Conservation (phyloP, 2,113 vertebrate genomes). For the Osmerus eperlanus region DNA sequence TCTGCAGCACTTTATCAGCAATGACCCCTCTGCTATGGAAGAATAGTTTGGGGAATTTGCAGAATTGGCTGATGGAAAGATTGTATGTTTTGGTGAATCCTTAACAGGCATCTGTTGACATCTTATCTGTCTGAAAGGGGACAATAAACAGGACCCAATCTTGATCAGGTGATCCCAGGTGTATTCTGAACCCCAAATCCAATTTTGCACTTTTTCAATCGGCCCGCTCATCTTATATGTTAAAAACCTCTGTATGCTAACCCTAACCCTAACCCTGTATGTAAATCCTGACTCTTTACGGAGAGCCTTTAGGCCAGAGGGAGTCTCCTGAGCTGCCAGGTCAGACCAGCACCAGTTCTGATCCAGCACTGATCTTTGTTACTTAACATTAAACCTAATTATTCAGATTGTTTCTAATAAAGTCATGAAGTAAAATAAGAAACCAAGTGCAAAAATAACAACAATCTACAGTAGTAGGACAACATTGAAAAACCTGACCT, state of each 20-base stretch:
- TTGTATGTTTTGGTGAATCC: neutral
- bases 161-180: neutral
- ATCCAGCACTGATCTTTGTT: too few species aligned
- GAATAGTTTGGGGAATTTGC: neutral
- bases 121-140: neutral
- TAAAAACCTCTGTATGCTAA: slow-evolving; percentile 19
- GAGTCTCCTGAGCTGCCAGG: slow-evolving; percentile 12
- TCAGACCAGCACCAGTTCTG: neutral
- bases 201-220: slow-evolving; percentile 13
- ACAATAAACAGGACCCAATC: neutral
- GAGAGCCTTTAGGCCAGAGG: neutral
- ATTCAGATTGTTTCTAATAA: too few species aligned
- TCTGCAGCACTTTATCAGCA: neutral
- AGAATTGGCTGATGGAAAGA: neutral
- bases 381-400: too few species aligned
- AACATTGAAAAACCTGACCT: too few species aligned
- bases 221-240: slow-evolving; percentile 6
- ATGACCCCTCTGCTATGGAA: neutral
- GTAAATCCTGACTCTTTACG: slow-evolving; percentile 30
- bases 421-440: too few species aligned
- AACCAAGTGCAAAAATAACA: too few species aligned
- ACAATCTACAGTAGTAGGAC: too few species aligned
- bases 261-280: too few species aligned
- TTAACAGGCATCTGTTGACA: neutral
- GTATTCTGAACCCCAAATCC: slow-evolving; percentile 28